A percentile compares a stretch with the other conserved stretches of the same genome.
These are phyloP conservation scores for Oryzias dopingdopingensis DNA, from an alignment of 2,797 vertebrate species.

Conservation along the genomic window DNA sequence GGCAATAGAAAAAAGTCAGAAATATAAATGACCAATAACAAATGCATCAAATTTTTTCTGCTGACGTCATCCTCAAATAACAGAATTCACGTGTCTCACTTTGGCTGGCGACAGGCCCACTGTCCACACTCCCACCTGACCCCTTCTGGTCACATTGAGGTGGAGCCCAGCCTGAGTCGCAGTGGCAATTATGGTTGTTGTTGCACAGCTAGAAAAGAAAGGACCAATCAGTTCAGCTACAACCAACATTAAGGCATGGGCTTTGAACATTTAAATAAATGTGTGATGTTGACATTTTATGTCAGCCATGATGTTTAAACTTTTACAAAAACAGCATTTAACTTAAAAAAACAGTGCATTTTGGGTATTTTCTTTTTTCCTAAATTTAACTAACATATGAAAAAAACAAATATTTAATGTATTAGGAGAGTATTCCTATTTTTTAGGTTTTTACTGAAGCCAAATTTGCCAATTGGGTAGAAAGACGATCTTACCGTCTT, in stretches of 20 bases:
- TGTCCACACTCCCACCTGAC: slow-evolving; percentile 89
- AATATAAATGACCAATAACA: background rate
- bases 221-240: background rate
- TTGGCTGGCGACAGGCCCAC: slow-evolving; percentile 81
- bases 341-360: too few relatives aligned
- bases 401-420: too few relatives aligned
- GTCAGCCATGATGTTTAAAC: background rate
- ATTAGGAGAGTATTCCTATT: background rate
- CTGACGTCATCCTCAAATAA: background rate
- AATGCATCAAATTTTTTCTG: background rate
- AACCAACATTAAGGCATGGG: background rate
- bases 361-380: too few relatives aligned
- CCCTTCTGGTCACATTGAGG: slow-evolving; percentile 84
- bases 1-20: slow-evolving; percentile 8
- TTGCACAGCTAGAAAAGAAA: slow-evolving; percentile 71
- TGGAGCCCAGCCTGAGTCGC: slow-evolving; percentile 88
- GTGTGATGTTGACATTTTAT: background rate
- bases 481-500: too few relatives aligned
- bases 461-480: too few relatives aligned
- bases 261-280: background rate
- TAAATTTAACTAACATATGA: too few relatives aligned
- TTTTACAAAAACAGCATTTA: background rate
- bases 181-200: slow-evolving; percentile 94
- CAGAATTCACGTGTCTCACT: slow-evolving; percentile 65
- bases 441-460: too few relatives aligned